Base-by-base conservation (phyloP, 1,140 invertebrate genomes). In the Ostrea denselamellosa region DNA sequence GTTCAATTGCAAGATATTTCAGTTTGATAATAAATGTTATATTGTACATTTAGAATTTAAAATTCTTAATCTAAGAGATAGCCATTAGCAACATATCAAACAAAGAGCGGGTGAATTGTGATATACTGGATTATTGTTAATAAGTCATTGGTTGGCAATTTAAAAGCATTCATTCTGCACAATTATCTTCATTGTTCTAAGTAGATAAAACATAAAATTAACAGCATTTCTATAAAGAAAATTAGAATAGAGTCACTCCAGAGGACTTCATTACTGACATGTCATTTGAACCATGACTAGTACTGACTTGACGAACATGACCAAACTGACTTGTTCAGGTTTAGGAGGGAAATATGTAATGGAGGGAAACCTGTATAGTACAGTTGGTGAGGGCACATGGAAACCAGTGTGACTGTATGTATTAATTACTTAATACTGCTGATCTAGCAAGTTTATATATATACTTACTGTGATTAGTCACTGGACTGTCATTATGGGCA, bases 21-120 rank as follows among this genome's bases (percentile, higher is more conserved):
- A 77, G 68, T 77, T 77, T 77, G 68, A 77, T 77, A 77, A 77
- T 77, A 77, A 77, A 77, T 34, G 22, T 77, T 44, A 77, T 34
- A 77, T 77, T 77, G 68, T 77, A 77, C 68, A 77, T 77, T 77
- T 77, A 77, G 28, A 77, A 34, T 77, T 77, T 77, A 77, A 77
- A 77, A 77, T 28, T 77, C 68, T 77, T 77, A 77, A 77, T 77
- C 68, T 77, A 77, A 77, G 28, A 77, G 68, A 77, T 77, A 77
- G 3, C 68, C 68, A 77, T 77, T 77, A 77, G 68, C 68, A 77
- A 77, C 68, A 77, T 12, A 77, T 77, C 68, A 77, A 77, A 77
- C 68, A 77, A 77, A 77, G 28, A 34, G 68, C 25, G 28, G 68
- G 68, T 77, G 68, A 77, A 77, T 77, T 34, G 28, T 12, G 68